phyloP scores from a whole-genome alignment of 2,797 vertebrate genomes.

The Sternarchorhynchus goeldii region DNA sequence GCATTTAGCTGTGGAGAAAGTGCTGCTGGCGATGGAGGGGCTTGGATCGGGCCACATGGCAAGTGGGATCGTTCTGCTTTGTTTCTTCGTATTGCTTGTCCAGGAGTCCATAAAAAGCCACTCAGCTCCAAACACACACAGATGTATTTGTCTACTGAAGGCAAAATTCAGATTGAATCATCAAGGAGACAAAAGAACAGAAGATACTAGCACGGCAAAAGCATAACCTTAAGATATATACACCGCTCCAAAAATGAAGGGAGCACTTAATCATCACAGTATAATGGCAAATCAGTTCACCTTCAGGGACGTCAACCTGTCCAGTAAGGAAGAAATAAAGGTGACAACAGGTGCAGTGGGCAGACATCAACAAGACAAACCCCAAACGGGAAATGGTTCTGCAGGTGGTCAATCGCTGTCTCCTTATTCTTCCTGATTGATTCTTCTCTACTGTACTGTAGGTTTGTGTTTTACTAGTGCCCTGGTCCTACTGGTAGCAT shows the following conservation, averaged over 20 bases:
- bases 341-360: background rate
- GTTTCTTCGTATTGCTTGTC: conserved; percentile 27
- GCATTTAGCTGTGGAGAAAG: conserved; percentile 22
- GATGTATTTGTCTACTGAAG: conserved; percentile 15
- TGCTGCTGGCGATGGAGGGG: background rate
- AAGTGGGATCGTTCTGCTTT: conserved; percentile 16
- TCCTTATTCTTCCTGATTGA: too few relatives aligned
- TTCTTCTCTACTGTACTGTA: too few relatives aligned
- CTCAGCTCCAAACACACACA: conserved; percentile 12
- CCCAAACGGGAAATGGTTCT: too few relatives aligned
- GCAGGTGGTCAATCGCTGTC: too few relatives aligned
- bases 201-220: conserved; percentile 24
- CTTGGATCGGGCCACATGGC: conserved; percentile 29
- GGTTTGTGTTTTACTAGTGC: too few relatives aligned
- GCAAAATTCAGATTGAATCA: conserved; percentile 53
- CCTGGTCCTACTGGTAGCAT: too few relatives aligned
- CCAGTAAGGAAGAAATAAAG: too few relatives aligned
- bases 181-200: conserved; percentile 39
- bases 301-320: too few relatives aligned
- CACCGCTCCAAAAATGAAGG: too few relatives aligned
- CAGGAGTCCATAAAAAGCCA: conserved; percentile 35
- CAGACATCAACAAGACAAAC: background rate
- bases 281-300: too few relatives aligned
- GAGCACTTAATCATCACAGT: too few relatives aligned
- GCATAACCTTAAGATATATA: conserved; percentile 23